Conservation (phyloP, 2,113 vertebrate genomes). For the Pollimyrus isidori region DNA sequence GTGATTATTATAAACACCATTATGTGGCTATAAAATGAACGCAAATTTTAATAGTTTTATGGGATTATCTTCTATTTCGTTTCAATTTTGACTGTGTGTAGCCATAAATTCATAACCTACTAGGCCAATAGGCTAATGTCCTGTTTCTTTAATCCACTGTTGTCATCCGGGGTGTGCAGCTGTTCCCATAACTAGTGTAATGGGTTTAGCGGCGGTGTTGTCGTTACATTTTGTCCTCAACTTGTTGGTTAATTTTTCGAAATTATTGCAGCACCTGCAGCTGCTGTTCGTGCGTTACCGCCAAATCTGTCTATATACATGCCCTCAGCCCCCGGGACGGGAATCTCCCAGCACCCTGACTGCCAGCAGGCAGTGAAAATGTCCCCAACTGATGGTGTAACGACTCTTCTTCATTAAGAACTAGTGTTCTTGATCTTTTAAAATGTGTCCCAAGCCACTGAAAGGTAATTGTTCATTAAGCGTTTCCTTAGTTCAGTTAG, state of each 20-base stretch:
- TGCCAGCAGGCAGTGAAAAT: not conserved
- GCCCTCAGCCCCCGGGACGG: not conserved
- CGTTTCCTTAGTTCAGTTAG: not conserved
- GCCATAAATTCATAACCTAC: not conserved
- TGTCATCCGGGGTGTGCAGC: not conserved
- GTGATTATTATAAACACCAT: not conserved
- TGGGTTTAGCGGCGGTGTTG: not conserved
- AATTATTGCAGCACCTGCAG: not conserved
- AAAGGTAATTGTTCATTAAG: not conserved
- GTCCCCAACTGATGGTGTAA: not conserved
- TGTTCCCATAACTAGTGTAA: not conserved
- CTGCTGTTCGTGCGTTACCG: not conserved
- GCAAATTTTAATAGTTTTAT: not conserved
- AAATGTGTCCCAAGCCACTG: not conserved
- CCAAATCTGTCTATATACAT: not conserved
- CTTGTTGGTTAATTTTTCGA: not conserved
- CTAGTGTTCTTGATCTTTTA: not conserved
- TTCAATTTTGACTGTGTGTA: not conserved
- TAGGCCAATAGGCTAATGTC: not conserved
- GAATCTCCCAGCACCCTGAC: not conserved
- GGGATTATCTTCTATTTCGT: not conserved
- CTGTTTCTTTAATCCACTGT: not conserved
- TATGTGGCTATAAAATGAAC: not conserved
- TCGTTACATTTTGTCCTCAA: not conserved
- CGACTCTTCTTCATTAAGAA: not conserved